Base-by-base conservation (phyloP, 2,113 vertebrate species). In the Tyto alba region DNA sequence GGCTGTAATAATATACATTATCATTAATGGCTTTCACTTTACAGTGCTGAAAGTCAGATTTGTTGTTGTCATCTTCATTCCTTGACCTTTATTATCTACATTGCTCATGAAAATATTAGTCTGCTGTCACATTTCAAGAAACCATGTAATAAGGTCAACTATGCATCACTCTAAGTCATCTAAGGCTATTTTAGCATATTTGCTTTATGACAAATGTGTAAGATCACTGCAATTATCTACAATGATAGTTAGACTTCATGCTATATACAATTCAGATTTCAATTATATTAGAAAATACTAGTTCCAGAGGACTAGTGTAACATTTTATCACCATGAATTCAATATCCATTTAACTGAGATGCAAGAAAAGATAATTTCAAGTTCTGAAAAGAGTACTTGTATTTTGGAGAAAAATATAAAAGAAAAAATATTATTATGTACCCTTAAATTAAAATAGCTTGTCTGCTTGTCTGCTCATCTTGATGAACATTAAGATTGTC, bases 11-110 rank as follows among this genome's bases (percentile, higher is more conserved):
- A 89, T 85, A 93, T 87, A 72, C 50, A 86, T 95, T 92, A 93
- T 81, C 84, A 80, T 78, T 93, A 94, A 95, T 90, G 57, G 84
- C n/a, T 96, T 96, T 93, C 63, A 74, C 80, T 92, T 89, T 60
- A 76, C 52, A 77, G 47, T 59, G 48, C 27, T 83, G 76, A 62
- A 89, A 92, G 79, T 90, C 82, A 93, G 64, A 94, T 93, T 95
- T 91, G 72, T 96, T 92, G 90, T 93, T 94, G 83, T 82, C 78
- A 62, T 93, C 81, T 89, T 91, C 59, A 77, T 83, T 94, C 36
- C 50, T 85, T 94, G 92, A 95, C 89, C 89, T 96, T 96, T 95
- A 67, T 50, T 64, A 74, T 91, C 3, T 23, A 27, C 78, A 74
- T 40, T 77, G 74, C 66, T 96, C 88, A 91, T 75, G 89, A 88